Conservation (phyloP, 2,113 vertebrate species). For the Notothenia rossii region DNA sequence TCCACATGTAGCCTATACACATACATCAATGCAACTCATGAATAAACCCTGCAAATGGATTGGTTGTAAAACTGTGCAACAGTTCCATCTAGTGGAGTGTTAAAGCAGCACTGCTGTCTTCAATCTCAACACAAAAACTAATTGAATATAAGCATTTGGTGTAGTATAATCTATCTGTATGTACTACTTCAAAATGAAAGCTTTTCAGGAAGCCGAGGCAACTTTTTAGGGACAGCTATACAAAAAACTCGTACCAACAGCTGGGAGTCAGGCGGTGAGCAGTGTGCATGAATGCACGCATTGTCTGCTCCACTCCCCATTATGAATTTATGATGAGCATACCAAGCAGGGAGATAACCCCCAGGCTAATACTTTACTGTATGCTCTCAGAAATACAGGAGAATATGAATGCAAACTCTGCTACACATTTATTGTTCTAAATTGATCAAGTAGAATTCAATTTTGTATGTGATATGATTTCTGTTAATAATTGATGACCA, state of each 20-base stretch:
- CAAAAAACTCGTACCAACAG: slow-evolving; percentile 21
- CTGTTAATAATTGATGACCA: background rate
- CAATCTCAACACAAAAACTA: background rate
- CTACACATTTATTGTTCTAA: background rate
- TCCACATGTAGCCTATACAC: background rate
- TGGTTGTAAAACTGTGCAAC: slow-evolving; percentile 30
- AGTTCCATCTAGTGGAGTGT: slow-evolving; percentile 62
- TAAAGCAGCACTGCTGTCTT: background rate
- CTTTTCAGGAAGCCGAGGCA: background rate
- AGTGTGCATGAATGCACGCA: slow-evolving; percentile 52
- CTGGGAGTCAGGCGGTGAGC: slow-evolving; percentile 1
- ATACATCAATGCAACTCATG: background rate
- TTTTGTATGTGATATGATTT: background rate
- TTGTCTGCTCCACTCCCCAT: slow-evolving; percentile 61
- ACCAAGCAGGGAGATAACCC: slow-evolving; percentile 33
- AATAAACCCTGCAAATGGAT: background rate
- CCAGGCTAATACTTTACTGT: slow-evolving; percentile 20
- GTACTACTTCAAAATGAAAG: background rate
- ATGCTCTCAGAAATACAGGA: slow-evolving; percentile 25
- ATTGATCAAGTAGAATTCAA: background rate
- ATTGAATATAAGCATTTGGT: background rate
- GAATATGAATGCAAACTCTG: background rate
- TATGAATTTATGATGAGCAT: slow-evolving; percentile 48
- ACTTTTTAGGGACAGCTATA: background rate
- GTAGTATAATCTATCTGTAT: background rate